phyloP scores from a whole-genome alignment of 2,888 invertebrate genomes.

The Drosophila subsilvestris region DNA sequence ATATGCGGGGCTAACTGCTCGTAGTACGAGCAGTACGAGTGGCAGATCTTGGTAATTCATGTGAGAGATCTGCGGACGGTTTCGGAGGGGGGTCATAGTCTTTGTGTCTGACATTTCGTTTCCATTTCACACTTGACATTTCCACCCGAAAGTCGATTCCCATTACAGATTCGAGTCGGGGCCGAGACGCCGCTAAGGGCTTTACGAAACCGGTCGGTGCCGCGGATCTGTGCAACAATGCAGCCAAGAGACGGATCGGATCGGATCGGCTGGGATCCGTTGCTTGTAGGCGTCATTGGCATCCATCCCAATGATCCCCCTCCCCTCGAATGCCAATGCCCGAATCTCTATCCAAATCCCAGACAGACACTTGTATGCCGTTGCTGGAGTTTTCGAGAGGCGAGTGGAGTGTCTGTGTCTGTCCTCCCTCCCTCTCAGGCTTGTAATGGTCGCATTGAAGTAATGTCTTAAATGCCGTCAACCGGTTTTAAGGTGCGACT shows the following conservation, averaged over 20 bases:
- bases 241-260: neutral
- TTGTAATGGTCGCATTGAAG: conserved; percentile 2
- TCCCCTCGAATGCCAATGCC: conserved; percentile 18
- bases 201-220: conserved; percentile 61
- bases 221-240: conserved; percentile 36
- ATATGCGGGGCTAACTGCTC: conserved; percentile 5
- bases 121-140: conserved; percentile 71
- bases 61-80: neutral
- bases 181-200: conserved; percentile 59
- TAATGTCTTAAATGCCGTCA: conserved; percentile 58
- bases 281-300: conserved; percentile 47
- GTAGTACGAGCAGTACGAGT: neutral
- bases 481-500: conserved; percentile 75
- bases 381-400: conserved; percentile 44
- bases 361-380: conserved; percentile 55
- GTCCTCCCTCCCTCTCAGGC: too few relatives aligned
- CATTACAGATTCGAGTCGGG: conserved; percentile 23
- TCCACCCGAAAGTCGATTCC: conserved; percentile 30
- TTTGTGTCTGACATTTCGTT: conserved; percentile 59
- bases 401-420: conserved; percentile 13
- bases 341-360: conserved; percentile 11
- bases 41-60: neutral
- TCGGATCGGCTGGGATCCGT: conserved; percentile 5
- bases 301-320: conserved; percentile 2
- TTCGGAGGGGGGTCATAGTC: neutral